A percentile compares a stretch with the other conserved stretches of the same genome.
Evolutionary conservation across 2,888 invertebrate species (phyloP).

Genomic region (Daptonema setosum): DNA sequence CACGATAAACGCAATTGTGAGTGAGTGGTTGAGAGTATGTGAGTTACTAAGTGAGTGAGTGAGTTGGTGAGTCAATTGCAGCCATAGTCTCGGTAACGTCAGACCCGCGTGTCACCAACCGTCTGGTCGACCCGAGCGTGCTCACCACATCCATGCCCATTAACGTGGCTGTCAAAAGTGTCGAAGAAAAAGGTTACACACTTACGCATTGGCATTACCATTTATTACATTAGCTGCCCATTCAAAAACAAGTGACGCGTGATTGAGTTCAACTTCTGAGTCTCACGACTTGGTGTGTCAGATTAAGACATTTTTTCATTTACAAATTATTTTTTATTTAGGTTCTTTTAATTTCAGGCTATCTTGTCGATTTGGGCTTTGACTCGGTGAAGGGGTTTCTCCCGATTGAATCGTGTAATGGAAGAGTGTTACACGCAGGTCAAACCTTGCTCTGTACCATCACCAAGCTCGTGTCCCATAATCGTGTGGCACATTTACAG

Average conservation of each 20-base stretch:
- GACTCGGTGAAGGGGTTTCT: not conserved
- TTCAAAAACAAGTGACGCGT: too few relatives aligned
- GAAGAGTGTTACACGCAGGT: not conserved
- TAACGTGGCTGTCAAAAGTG: not conserved
- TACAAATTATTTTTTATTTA: not conserved
- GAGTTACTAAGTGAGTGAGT: too few relatives aligned
- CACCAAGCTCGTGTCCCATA: too few relatives aligned
- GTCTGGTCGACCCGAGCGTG: not conserved
- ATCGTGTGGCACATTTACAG: too few relatives aligned
- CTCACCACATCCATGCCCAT: not conserved
- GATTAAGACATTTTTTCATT: not conserved
- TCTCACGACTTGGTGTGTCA: too few relatives aligned
- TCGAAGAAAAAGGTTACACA: not conserved
- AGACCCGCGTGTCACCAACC: not conserved
- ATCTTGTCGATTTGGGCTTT: not conserved
- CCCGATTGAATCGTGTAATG: not conserved
- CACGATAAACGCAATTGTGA: too few relatives aligned
- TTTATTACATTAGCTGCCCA: too few relatives aligned
- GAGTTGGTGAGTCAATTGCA: too few relatives aligned
- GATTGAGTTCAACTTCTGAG: too few relatives aligned
- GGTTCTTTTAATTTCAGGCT: not conserved
- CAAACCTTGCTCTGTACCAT: not conserved
- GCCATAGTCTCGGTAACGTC: not conserved
- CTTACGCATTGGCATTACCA: too few relatives aligned
- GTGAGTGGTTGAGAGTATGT: too few relatives aligned